Percentiles rank a stretch among this genome's conserved stretches.
Conservation (phyloP, 2,797 vertebrate species). For the Falco biarmicus region DNA sequence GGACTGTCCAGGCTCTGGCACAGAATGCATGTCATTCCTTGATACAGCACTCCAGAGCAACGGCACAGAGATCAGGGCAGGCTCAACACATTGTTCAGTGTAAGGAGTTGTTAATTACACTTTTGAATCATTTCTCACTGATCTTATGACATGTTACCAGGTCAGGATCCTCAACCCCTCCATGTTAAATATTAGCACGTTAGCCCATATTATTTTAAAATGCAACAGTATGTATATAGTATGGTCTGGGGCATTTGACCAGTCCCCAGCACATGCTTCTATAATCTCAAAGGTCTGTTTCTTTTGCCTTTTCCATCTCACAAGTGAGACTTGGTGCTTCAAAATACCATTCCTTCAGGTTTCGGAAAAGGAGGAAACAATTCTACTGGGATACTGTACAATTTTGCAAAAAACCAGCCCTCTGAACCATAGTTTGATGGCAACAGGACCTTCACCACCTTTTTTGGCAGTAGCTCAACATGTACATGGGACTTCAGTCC, state of each 20-base stretch:
- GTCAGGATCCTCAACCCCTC: not conserved
- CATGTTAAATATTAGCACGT: not conserved
- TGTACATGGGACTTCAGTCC: not conserved
- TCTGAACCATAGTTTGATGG: not conserved
- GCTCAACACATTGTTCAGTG: not conserved
- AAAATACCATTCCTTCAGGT: not conserved
- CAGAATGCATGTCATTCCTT: not conserved
- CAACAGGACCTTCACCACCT: not conserved
- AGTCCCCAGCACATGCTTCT: not conserved
- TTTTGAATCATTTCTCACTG: not conserved
- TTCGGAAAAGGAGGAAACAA: not conserved
- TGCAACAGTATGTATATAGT: not conserved
- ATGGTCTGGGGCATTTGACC: not conserved
- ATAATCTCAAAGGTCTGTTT: not conserved
- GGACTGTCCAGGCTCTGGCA: not conserved
- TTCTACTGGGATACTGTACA: not conserved
- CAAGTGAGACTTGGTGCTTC: not conserved
- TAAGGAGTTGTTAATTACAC: not conserved
- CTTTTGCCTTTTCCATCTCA: not conserved
- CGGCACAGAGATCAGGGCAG: not conserved
- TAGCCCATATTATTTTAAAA: not conserved
- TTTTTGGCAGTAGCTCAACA: not conserved
- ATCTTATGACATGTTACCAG: not conserved
- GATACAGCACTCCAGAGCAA: not conserved
- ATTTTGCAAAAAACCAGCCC: not conserved